These are phyloP conservation scores for Lasioglossum pauxillum DNA, from an alignment of 2,888 invertebrate species.

Conservation along the genomic window DNA sequence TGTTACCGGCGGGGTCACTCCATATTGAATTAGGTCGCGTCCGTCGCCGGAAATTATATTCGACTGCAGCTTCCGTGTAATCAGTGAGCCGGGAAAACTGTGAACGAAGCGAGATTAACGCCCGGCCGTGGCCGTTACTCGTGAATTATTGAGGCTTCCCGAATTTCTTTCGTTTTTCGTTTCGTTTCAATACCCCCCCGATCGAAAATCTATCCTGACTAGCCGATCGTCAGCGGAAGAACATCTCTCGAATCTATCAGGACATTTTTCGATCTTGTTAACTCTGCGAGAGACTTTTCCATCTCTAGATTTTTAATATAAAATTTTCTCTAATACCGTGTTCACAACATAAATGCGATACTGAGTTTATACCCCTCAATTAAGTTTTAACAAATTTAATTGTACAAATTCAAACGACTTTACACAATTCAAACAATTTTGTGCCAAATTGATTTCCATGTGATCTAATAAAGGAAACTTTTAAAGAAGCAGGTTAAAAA, in stretches of 20 bases:
- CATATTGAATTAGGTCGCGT: conserved; percentile 67
- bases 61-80: conserved; percentile 50
- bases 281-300: background rate
- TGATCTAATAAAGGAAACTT: background rate
- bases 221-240: background rate
- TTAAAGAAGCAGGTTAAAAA: background rate
- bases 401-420: background rate
- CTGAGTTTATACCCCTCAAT: too few relatives aligned
- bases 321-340: background rate
- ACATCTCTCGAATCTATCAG: background rate
- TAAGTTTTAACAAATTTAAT: background rate
- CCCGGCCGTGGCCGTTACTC: conserved; percentile 14
- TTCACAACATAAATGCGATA: background rate
- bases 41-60: conserved; percentile 71
- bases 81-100: conserved; percentile 50
- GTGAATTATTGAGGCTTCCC: conserved; percentile 3
- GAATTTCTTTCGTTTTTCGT: background rate
- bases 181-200: background rate
- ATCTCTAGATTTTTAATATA: background rate
- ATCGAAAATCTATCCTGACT: background rate
- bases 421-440: background rate
- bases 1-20: conserved; percentile 60
- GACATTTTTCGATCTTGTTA: background rate
- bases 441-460: background rate
- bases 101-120: conserved; percentile 36